These are phyloP conservation scores for Meandrina meandrites DNA, from an alignment of 92 coral and sea anemone species.

Conservation along the genomic window DNA sequence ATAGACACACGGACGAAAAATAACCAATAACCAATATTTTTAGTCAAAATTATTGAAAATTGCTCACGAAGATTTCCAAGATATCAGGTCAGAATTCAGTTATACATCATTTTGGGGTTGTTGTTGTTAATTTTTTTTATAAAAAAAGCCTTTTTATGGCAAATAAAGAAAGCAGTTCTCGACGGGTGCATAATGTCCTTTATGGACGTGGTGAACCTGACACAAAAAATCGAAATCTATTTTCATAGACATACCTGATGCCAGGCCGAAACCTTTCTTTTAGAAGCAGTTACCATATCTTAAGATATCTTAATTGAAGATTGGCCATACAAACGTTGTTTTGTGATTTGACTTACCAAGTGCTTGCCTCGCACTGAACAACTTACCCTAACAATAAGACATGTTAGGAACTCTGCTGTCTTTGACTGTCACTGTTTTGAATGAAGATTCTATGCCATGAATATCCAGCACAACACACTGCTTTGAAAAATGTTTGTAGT, in stretches of 20 bases:
- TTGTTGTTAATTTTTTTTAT: too few species aligned
- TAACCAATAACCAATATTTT: background rate
- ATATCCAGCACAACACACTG: background rate
- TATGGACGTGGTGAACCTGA: background rate
- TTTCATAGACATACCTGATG: background rate
- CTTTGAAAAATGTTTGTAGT: background rate
- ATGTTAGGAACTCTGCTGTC: background rate
- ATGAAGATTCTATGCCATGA: background rate
- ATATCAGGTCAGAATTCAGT: too few species aligned
- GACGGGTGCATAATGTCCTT: background rate
- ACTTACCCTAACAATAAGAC: background rate
- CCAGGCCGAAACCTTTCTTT: background rate
- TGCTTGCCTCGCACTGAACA: background rate
- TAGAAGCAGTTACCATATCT: background rate
- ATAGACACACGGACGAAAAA: background rate
- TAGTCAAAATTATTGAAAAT: background rate
- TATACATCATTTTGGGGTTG: too few species aligned
- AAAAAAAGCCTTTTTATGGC: background rate
- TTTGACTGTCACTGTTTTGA: background rate
- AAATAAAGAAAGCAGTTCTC: background rate
- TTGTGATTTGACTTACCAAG: too few species aligned
- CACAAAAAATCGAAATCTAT: background rate
- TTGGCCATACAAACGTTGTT: background rate
- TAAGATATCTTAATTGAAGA: too few species aligned
- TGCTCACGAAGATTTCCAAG: background rate